A percentile compares a stretch with the other conserved stretches of the same genome.
These are phyloP conservation scores for Cyanocitta stelleri DNA, from an alignment of 2,113 vertebrate genomes.

Conservation along the genomic window DNA sequence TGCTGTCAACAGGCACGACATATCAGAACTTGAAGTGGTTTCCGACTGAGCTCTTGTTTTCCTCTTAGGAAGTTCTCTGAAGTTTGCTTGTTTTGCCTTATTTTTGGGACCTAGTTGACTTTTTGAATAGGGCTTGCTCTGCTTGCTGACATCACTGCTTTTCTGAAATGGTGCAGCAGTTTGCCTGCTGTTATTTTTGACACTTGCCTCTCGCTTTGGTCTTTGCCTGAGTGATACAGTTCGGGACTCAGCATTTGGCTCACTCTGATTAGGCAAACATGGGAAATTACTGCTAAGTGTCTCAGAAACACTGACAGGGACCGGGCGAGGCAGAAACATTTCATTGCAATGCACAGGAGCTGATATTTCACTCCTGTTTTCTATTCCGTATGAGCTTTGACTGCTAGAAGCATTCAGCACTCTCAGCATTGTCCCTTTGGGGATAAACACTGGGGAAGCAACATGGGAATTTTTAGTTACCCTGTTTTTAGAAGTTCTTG, in stretches of 20 bases:
- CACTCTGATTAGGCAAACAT: background rate
- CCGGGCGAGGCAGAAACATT: slow-evolving; percentile 47
- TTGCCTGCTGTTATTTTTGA: background rate
- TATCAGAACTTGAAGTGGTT: slow-evolving; percentile 28
- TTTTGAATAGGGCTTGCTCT: slow-evolving; percentile 22
- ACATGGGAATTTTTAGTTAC: slow-evolving; percentile 47
- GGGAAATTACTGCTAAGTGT: background rate
- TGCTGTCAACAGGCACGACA: slow-evolving; percentile 45
- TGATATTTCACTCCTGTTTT: background rate
- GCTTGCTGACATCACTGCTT: background rate
- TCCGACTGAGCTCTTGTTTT: slow-evolving; percentile 36
- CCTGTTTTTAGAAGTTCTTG: slow-evolving; percentile 27
- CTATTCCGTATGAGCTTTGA: background rate
- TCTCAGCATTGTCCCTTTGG: slow-evolving; percentile 73
- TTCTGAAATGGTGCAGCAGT: background rate
- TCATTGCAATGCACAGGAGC: background rate
- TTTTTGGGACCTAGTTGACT: slow-evolving; percentile 20
- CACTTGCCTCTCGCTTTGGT: slow-evolving; percentile 38
- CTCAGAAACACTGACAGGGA: slow-evolving; percentile 36
- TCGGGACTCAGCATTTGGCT: background rate
- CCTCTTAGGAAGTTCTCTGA: slow-evolving; percentile 67
- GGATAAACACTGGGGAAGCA: slow-evolving; percentile 70
- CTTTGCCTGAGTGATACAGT: slow-evolving; percentile 28
- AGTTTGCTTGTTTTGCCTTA: slow-evolving; percentile 49
- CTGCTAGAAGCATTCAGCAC: slow-evolving; percentile 62